phyloP scores from a whole-genome alignment of 2,888 invertebrate species.

The Eurois occulta region DNA sequence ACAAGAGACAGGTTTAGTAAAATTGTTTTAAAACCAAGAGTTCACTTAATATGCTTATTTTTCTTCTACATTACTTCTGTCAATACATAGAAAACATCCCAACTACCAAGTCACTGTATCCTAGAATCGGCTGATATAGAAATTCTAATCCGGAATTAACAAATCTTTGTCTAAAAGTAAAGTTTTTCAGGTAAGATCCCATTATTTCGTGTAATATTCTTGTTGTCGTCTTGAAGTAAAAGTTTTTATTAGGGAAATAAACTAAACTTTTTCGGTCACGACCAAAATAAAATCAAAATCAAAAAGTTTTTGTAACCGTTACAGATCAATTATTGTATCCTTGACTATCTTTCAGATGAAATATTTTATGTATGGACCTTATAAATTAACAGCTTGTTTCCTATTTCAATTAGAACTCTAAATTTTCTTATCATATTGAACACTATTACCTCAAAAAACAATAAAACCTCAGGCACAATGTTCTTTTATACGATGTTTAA shows the following conservation, averaged over 20 bases:
- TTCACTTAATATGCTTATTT: background rate
- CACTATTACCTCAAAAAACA: too few relatives aligned
- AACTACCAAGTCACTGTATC: background rate
- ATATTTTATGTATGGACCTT: background rate
- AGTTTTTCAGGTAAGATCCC: slow-evolving; percentile 23
- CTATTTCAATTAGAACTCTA: background rate
- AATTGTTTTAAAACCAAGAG: background rate
- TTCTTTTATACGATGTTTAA: background rate
- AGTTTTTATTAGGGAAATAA: slow-evolving; percentile 49
- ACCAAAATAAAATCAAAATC: slow-evolving; percentile 8
- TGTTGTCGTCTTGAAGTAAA: slow-evolving; percentile 30
- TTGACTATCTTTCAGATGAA: background rate
- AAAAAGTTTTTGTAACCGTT: slow-evolving; percentile 19
- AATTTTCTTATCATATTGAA: background rate
- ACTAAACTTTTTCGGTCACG: slow-evolving; percentile 14
- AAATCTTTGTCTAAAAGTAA: slow-evolving; percentile 1
- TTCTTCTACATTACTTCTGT: background rate
- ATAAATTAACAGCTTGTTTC: background rate
- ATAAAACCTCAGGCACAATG: background rate
- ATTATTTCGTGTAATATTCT: slow-evolving; percentile 43
- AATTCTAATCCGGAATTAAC: slow-evolving; percentile 21
- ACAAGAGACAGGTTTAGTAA: background rate
- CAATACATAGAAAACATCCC: background rate
- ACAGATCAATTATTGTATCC: background rate
- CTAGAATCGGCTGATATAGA: background rate